phyloP scores from a whole-genome alignment of 2,113 vertebrate genomes.

The Gobio gobio region DNA sequence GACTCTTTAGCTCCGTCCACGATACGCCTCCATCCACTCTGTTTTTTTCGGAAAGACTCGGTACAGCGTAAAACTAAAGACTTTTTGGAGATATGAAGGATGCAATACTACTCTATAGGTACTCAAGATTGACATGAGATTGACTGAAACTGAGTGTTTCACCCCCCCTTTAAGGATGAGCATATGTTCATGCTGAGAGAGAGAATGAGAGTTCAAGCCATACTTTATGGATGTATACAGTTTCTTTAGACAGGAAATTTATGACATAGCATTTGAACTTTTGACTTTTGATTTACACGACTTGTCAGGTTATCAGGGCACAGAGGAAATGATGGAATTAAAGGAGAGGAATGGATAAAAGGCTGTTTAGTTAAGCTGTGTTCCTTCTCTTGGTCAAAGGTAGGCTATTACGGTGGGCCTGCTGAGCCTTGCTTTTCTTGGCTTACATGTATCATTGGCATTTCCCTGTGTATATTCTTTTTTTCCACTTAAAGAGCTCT shows the following conservation, averaged over 20 bases:
- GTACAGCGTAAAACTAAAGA: too few species aligned
- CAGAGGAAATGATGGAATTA: slow-evolving; percentile 55
- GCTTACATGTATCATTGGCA: slow-evolving; percentile 48
- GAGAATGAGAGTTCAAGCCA: slow-evolving; percentile 15
- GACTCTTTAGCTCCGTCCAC: too few species aligned
- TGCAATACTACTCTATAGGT: too few species aligned
- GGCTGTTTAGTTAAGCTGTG: slow-evolving; percentile 49
- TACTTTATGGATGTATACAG: slow-evolving; percentile 27
- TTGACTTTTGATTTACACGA: slow-evolving; percentile 62
- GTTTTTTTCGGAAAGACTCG: too few species aligned
- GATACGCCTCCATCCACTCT: too few species aligned
- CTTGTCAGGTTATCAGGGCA: slow-evolving; percentile 56
- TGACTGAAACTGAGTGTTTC: too few species aligned
- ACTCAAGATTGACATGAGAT: too few species aligned
- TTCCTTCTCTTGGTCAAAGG: slow-evolving; percentile 43
- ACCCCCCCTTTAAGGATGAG: slow-evolving; percentile 12
- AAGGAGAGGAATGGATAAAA: slow-evolving; percentile 55
- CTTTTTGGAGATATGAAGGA: too few species aligned
- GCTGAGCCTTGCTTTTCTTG: slow-evolving; percentile 57
- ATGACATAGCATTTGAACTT: slow-evolving; percentile 40
- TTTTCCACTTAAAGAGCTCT: slow-evolving; percentile 39
- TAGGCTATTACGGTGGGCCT: slow-evolving; percentile 56
- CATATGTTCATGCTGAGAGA: slow-evolving; percentile 26
- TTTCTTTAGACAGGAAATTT: slow-evolving; percentile 53
- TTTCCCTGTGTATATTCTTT: slow-evolving; percentile 45